Evolutionary conservation across 2,113 vertebrate species (phyloP), one percentile per base, ranked within the genome.

Genomic region (Zosterops japonicus): DNA sequence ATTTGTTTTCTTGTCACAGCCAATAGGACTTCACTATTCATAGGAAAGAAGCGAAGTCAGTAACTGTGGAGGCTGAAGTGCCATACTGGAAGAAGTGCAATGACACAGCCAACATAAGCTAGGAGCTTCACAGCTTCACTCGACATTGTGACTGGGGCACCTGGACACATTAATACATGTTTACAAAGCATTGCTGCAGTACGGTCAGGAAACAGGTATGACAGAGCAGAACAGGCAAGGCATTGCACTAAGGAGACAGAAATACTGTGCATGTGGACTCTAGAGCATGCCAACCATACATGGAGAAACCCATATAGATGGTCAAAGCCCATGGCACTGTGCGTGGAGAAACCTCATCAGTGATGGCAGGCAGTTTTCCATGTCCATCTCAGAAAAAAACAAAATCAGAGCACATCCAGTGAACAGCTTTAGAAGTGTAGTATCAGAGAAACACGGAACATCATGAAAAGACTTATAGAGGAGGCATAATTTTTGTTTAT

Each of bases 271-370:
- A 19, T 33, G 4, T 23, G 31, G n/a, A 35, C 29, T 69, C 14
- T 27, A 29, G 6, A 61, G 27, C 24, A 69, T 0, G 1, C 17
- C 69, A 75, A 2, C 14, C 20, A 15, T 2, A 14, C 29, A 16
- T 0, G 0, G 63, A n/a, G 21, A 77, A 69, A 63, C 18, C 41
- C 41, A 49, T 2, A 9, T 1, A 55, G 41, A 35, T 36, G 9
- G 63, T 41, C 25, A 76, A 76, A 61, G 17, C 25, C 55, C 39
- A 20, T 2, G 10, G n/a, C 25, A 27, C 8, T 5, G 0, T 31
- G 35, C 0, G 1, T 6, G 23, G n/a, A 33, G 42, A 87, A 65
- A 75, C 14, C 36, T 87, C n/a, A 19, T 18, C 35, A 55, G 35
- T 27, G 25, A 16, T 9, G 61, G 60, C 8, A 76, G 65, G 59